Evolutionary conservation across 2,113 vertebrate genomes (phyloP).

Genomic region (Planiliza haematocheilus): DNA sequence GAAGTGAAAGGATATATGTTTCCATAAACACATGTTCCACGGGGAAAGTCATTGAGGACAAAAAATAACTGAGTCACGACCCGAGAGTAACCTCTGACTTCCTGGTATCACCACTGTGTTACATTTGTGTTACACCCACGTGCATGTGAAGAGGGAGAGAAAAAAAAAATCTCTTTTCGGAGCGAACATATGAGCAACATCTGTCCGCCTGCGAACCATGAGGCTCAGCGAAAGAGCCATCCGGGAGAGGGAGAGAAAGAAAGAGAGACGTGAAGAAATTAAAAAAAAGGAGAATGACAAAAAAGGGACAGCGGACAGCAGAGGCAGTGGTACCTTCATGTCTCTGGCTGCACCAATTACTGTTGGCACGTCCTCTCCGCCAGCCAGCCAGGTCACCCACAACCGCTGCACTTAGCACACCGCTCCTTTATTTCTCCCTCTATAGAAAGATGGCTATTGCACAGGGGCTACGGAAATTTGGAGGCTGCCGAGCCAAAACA

Average conservation of each 20-base stretch:
- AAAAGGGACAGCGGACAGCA: conserved; percentile 17
- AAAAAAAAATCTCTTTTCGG: conserved; percentile 43
- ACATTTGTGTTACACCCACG: conserved; percentile 61
- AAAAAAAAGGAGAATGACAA: conserved; percentile 58
- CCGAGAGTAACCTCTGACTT: conserved; percentile 61
- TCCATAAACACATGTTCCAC: conserved; percentile 29
- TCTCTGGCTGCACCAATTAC: conserved; percentile 60
- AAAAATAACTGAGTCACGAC: conserved; percentile 37
- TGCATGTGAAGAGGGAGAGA: conserved; percentile 12
- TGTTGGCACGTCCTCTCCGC: conserved; percentile 54
- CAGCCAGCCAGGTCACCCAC: conserved; percentile 65
- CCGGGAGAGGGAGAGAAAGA: conserved; percentile 48
- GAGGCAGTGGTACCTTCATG: conserved; percentile 38
- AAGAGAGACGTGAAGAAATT: conserved; percentile 55
- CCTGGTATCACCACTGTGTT: conserved; percentile 56
- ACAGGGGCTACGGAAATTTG: conserved; percentile 85
- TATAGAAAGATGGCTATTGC: conserved; percentile 69
- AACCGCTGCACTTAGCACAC: conserved; percentile 56
- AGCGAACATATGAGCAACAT: conserved; percentile 77
- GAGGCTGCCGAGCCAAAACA: conserved; percentile 87
- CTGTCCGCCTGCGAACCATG: conserved; percentile 61
- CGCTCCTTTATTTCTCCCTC: conserved; percentile 30
- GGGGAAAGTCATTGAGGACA: conserved; percentile 17
- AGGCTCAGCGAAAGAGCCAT: conserved; percentile 23
- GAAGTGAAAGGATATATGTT: conserved; percentile 17